Conservation (phyloP, 2,113 vertebrate species). For the Taxidea taxus region DNA sequence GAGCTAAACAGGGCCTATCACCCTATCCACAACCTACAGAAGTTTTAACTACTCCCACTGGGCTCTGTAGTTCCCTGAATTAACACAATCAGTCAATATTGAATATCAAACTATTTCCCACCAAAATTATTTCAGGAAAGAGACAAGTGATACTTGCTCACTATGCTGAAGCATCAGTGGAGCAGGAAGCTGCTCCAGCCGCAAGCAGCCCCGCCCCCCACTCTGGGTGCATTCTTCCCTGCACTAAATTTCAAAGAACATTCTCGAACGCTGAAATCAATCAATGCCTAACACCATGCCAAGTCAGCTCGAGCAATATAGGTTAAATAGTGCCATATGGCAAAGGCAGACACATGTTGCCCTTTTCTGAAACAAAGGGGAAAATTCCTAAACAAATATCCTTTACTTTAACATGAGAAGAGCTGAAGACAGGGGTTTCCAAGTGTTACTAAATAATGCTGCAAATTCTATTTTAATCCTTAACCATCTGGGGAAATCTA, state of each 20-base stretch:
- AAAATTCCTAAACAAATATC: conserved; percentile 51
- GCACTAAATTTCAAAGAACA: conserved; percentile 72
- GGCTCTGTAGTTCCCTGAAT: conserved; percentile 58
- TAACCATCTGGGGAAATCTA: neutral
- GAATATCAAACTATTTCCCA: neutral
- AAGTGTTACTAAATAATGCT: neutral
- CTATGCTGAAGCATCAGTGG: conserved; percentile 7
- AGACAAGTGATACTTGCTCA: conserved; percentile 3
- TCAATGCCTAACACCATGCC: conserved; percentile 69
- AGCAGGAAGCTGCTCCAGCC: conserved; percentile 54
- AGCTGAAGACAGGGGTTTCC: neutral
- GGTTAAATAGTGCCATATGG: conserved; percentile 81
- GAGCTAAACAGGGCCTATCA: neutral
- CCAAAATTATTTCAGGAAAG: conserved; percentile 35
- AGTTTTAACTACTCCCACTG: neutral
- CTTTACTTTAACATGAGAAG: conserved; percentile 11
- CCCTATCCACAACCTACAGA: neutral
- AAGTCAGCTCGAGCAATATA: conserved; percentile 67
- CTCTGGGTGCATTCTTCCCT: conserved; percentile 42
- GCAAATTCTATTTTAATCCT: neutral
- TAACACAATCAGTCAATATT: conserved; percentile 69
- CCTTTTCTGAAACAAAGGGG: conserved; percentile 75
- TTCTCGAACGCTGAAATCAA: conserved; percentile 77
- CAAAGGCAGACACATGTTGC: conserved; percentile 48
- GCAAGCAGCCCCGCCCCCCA: neutral